Evolutionary conservation across 1,140 invertebrate genomes (phyloP), one percentile per base, ranked within the genome.

Genomic region (Bursaphelenchus mucronatus): DNA sequence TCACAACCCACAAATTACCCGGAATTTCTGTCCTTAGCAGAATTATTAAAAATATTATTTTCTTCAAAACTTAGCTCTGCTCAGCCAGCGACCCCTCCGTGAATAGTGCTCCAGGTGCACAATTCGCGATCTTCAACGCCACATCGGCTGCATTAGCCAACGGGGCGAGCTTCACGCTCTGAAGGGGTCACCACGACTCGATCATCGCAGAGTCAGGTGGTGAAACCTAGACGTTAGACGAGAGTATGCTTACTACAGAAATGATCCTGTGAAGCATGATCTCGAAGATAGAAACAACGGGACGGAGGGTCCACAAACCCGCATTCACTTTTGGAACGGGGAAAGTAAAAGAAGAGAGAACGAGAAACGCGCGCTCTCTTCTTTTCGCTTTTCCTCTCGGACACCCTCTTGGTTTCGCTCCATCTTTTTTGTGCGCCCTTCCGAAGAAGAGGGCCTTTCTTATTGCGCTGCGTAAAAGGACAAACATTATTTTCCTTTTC

Each of bases 211-310:
- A 68, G 41, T 67, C 64, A n/a, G 45, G 45, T 13, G 44, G 40
- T 59, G 10, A 41, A 47, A n/a, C 43, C 39, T 21, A 66, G 61
- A 30, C 15, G 67, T 44, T 8, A 15, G 19, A 21, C 41, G 45
- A 19, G 64, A 51, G 21, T 19, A 66, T 40, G 45, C 64, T 68
- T 69, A 66, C 64, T 66, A 66, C 64, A 66, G 64, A 66, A 66
- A 66, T 69, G 64, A 66, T 66, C 64, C 64, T 66, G 64, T 69
- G 64, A 66, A 66, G 64, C 45, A 66, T 66, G 64, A 66, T 68
- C 51, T 66, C 64, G 64, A 66, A 13, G 64, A 59, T 15, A 40
- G 13, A 55, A 44, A 39, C 54, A n/a, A 13, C 13, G 13, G 57
- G 8, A 11, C 30, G 30, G 30, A 30, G 30, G 30, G 30, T 59